Evolutionary conservation across 2,113 vertebrate species (phyloP).

Genomic region (Daboia siamensis): DNA sequence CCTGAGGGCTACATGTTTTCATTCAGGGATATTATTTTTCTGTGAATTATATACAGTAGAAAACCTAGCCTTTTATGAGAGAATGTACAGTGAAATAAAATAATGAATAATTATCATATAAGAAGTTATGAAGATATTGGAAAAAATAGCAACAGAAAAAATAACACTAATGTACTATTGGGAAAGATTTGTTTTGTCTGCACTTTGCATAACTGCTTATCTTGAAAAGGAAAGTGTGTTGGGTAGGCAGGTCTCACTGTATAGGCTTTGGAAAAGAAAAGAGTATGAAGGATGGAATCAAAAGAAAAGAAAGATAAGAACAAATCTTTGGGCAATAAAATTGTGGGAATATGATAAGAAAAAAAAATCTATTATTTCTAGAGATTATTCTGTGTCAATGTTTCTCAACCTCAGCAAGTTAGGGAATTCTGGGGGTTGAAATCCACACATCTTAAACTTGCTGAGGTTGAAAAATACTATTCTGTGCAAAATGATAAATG

Average conservation of each 20-base stretch:
- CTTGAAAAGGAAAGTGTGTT: background rate
- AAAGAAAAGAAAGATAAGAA: background rate
- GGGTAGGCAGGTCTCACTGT: background rate
- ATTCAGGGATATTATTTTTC: background rate
- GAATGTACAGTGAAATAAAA: background rate
- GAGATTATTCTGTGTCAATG: background rate
- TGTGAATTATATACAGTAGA: background rate
- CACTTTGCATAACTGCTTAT: background rate
- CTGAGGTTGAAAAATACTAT: background rate
- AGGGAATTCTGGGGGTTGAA: background rate
- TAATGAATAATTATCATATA: background rate
- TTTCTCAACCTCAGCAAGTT: background rate
- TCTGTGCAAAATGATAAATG: background rate
- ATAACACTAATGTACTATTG: background rate
- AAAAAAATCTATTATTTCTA: background rate
- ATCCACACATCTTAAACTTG: background rate
- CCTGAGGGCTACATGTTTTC: background rate
- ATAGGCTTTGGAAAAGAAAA: background rate
- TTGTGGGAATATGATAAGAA: background rate
- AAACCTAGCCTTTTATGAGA: background rate
- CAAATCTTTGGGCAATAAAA: no score
- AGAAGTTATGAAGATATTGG: background rate
- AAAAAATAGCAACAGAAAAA: background rate
- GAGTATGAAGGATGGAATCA: background rate
- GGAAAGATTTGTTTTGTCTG: background rate